phyloP scores from a whole-genome alignment of 2,113 vertebrate genomes.

The Motacilla alba region DNA sequence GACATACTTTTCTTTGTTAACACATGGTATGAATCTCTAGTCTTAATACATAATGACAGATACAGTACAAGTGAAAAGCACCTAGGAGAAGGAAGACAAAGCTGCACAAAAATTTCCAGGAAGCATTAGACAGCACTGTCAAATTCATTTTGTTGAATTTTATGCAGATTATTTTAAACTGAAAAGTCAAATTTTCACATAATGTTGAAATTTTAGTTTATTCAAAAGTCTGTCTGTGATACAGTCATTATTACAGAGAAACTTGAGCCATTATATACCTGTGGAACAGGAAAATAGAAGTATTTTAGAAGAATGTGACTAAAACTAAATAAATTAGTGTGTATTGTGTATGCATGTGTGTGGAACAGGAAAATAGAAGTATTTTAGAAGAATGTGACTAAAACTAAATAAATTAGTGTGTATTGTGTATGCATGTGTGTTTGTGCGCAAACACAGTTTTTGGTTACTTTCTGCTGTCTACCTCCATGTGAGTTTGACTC shows the following conservation, averaged over 20 bases:
- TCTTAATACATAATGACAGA: background rate
- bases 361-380: background rate
- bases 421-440: background rate
- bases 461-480: background rate
- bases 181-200: background rate
- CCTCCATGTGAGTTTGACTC: background rate
- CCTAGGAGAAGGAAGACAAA: background rate
- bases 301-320: background rate
- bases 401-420: background rate
- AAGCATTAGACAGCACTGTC: background rate
- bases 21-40: background rate
- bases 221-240: background rate
- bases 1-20: background rate
- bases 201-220: background rate
- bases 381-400: background rate
- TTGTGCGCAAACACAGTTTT: background rate
- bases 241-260: background rate
- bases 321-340: background rate
- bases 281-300: background rate
- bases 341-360: rapidly evolving
- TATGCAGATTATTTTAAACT: background rate
- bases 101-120: background rate
- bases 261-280: background rate
- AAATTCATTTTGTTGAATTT: background rate
- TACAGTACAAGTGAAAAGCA: background rate